Conservation (phyloP, 2,113 vertebrate genomes). For the Raja brachyura region DNA sequence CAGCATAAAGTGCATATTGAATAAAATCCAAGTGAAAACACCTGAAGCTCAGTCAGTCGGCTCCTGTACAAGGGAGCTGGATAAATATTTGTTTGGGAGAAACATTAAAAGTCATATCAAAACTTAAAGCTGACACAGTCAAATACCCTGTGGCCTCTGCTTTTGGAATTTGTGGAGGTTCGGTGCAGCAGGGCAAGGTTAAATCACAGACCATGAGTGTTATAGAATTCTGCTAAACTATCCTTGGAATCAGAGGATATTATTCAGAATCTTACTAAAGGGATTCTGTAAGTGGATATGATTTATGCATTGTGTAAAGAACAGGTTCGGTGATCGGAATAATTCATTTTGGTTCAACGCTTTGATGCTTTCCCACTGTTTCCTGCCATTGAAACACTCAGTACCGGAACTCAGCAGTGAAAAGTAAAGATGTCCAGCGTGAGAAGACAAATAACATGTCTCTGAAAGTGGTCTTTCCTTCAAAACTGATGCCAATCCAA, state of each 20-base stretch:
- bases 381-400: neutral
- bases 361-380: neutral
- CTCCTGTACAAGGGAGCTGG: neutral
- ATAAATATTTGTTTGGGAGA: slow-evolving; percentile 1
- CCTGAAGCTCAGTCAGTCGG: neutral
- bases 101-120: neutral
- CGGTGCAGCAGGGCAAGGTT: neutral
- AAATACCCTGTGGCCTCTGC: neutral
- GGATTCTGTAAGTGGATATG: neutral
- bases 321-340: neutral
- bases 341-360: neutral
- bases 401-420: neutral
- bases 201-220: neutral
- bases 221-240: neutral
- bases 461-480: neutral
- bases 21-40: neutral
- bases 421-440: slow-evolving; percentile 7
- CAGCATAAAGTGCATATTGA: neutral
- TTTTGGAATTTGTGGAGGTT: neutral
- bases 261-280: neutral
- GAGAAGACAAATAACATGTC: neutral
- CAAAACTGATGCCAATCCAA: neutral
- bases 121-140: neutral
- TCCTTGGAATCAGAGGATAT: neutral
- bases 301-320: neutral